These are phyloP conservation scores for Drosophila sp. DNA, from an alignment of 1,140 invertebrate genomes.

Conservation along the genomic window DNA sequence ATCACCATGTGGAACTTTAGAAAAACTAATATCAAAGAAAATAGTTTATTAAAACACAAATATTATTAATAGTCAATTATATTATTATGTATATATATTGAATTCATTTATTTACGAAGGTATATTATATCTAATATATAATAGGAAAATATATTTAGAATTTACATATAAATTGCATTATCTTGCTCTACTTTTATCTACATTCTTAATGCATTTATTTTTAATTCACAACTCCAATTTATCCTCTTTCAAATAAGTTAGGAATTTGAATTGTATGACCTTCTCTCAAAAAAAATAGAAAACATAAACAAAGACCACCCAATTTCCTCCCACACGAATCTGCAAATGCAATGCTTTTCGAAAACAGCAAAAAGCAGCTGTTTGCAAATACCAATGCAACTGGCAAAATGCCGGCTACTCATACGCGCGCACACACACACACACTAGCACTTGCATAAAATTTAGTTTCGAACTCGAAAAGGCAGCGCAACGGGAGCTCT, in stretches of 20 bases:
- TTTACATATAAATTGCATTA: too few species aligned
- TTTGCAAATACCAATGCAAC: conserved; percentile 13
- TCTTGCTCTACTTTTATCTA: too few species aligned
- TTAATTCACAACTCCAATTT: not conserved
- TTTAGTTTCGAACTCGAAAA: conserved; percentile 62
- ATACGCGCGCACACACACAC: not conserved
- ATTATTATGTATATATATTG: too few species aligned
- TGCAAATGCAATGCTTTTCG: conserved; percentile 41
- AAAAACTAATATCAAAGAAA: too few species aligned
- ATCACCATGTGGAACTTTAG: too few species aligned
- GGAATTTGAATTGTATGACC: not conserved
- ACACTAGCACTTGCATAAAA: not conserved
- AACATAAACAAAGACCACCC: conserved; percentile 59
- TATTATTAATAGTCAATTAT: too few species aligned
- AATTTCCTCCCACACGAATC: conserved; percentile 22
- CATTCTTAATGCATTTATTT: too few species aligned
- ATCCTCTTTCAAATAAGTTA: too few species aligned
- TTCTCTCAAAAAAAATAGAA: conserved; percentile 15
- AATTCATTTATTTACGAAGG: too few species aligned
- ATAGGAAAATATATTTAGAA: too few species aligned
- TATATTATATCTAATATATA: too few species aligned
- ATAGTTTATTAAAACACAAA: too few species aligned
- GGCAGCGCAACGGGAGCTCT: conserved; percentile 1
- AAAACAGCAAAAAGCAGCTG: conserved; percentile 53
- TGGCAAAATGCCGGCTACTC: conserved; percentile 61